Percentiles rank a stretch among this genome's conserved stretches.
phyloP scores from a whole-genome alignment of 2,797 vertebrate genomes.

The Oreochromis grahami region DNA sequence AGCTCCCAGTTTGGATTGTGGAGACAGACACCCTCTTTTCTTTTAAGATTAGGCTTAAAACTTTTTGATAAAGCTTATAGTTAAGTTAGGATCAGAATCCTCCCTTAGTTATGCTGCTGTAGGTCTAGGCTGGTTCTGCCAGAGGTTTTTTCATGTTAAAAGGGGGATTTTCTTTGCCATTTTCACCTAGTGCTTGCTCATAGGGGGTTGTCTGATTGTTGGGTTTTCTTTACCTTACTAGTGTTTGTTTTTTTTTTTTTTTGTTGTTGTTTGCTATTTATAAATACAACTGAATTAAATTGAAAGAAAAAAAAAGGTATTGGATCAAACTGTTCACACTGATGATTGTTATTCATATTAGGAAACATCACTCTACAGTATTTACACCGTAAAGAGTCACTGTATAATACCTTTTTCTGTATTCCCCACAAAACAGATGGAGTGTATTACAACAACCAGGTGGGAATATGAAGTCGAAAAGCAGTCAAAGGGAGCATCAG shows the following conservation, averaged over 20 bases:
- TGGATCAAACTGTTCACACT: not conserved
- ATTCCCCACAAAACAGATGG: slow-evolving; percentile 19
- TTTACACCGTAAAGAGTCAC: not conserved
- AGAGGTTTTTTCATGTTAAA: not conserved
- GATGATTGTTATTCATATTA: not conserved
- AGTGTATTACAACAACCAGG: not conserved
- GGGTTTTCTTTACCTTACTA: not conserved
- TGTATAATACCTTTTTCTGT: not conserved
- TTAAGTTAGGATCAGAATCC: not conserved
- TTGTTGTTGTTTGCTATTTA: not conserved
- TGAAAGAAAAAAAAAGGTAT: not conserved
- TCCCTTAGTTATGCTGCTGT: not conserved
- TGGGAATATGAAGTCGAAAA: not conserved
- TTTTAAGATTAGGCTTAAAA: not conserved
- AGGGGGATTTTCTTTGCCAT: not conserved
- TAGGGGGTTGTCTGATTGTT: not conserved
- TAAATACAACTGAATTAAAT: not conserved
- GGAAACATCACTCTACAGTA: not conserved
- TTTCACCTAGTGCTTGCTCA: not conserved
- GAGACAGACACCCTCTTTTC: not conserved
- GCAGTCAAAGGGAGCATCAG: not conserved
- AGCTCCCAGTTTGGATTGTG: not conserved
- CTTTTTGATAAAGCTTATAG: not conserved
- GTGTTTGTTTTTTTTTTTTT: not conserved
- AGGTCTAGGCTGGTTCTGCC: not conserved